Conservation (phyloP, 1,140 invertebrate species). For the Fopius arisanus region DNA sequence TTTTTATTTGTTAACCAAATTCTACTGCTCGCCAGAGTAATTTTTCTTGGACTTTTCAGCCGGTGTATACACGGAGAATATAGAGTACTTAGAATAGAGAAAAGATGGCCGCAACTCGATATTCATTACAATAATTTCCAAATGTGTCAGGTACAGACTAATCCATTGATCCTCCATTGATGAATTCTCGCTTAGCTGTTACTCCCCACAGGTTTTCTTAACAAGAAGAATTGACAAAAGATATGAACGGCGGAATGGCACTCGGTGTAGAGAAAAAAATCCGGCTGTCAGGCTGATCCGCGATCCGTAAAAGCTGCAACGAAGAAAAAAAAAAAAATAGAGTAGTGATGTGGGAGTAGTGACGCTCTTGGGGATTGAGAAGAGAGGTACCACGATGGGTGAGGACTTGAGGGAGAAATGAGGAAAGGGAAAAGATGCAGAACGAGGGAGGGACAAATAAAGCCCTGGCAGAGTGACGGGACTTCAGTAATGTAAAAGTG, state of each 20-base stretch:
- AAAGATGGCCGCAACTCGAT: no score
- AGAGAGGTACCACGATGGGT: not conserved
- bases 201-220: not conserved
- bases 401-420: not conserved
- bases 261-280: conserved; percentile 10
- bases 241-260: not conserved
- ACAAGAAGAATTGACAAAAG: conserved; percentile 7
- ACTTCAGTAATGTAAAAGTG: conserved; percentile 45
- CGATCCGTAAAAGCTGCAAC: not conserved
- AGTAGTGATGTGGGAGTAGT: conserved; percentile 16
- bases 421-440: not conserved
- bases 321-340: conserved; percentile 13
- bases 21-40: no score
- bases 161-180: not conserved
- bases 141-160: not conserved
- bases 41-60: no score
- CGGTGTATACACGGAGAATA: no score
- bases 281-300: conserved; percentile 21
- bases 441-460: conserved; percentile 20
- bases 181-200: not conserved
- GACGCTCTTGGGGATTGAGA: conserved; percentile 1
- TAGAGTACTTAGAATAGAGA: no score
- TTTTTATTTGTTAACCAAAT: no score
- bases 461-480: not conserved
- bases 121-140: no score